A percentile compares a stretch with the other conserved stretches of the same genome.
Conservation (phyloP, 2,113 vertebrate genomes). For the Hippolais icterina region DNA sequence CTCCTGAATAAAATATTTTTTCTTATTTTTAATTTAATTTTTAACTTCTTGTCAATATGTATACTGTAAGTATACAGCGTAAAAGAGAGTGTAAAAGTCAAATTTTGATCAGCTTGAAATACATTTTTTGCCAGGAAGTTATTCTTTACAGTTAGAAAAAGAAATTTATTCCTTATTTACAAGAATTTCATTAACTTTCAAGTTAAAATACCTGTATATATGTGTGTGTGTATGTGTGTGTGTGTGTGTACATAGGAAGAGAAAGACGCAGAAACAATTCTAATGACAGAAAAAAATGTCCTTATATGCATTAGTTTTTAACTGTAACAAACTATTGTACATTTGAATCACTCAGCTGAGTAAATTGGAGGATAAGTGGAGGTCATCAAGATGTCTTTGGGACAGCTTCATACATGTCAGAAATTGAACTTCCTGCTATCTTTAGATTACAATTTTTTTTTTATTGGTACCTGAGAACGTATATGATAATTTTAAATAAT, state of each 20-base stretch:
- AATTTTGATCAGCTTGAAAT: background rate
- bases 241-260: background rate
- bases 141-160: background rate
- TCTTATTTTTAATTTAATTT: background rate
- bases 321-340: background rate
- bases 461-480: background rate
- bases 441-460: background rate
- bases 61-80: background rate
- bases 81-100: background rate
- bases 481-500: background rate
- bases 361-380: background rate
- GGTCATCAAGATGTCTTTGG: background rate
- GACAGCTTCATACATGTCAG: background rate
- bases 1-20: background rate
- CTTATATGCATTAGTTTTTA: background rate
- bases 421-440: background rate
- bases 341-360: background rate
- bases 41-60: background rate
- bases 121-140: background rate
- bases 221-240: rapidly evolving
- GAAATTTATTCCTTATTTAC: background rate
- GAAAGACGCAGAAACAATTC: background rate
- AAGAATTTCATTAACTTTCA: background rate
- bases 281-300: background rate
- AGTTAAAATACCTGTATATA: background rate